phyloP scores from a whole-genome alignment of 2,797 vertebrate genomes.

The Nannoperca australis region DNA sequence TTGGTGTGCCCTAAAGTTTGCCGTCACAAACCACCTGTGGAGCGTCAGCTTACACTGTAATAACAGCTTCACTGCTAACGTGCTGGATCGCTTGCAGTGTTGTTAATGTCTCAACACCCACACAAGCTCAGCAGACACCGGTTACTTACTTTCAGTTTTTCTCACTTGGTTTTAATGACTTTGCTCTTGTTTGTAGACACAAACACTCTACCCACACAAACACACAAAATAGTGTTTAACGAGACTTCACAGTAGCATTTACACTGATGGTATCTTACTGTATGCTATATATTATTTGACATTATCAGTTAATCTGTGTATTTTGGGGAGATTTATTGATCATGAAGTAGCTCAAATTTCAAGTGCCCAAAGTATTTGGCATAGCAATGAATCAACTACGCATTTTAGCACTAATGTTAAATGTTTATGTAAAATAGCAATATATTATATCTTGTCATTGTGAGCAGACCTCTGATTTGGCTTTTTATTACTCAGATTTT shows the following conservation, averaged over 20 bases:
- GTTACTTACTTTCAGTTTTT: conserved; percentile 25
- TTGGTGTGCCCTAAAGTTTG: conserved; percentile 12
- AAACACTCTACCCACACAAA: conserved; percentile 51
- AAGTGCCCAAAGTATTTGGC: background rate
- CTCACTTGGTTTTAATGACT: conserved; percentile 42
- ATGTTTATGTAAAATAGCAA: too few species aligned
- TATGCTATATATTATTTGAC: background rate
- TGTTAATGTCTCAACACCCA: conserved; percentile 26
- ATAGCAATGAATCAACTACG: background rate
- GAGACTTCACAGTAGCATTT: conserved; percentile 9
- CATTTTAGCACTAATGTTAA: background rate
- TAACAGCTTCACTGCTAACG: conserved; percentile 34
- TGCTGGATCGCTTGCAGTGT: background rate
- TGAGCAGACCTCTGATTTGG: background rate
- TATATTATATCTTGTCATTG: background rate
- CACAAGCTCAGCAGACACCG: conserved; percentile 19
- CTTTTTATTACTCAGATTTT: background rate
- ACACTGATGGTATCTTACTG: conserved; percentile 1
- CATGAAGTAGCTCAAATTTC: background rate
- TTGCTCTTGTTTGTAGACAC: conserved; percentile 48
- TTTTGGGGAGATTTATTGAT: too few species aligned
- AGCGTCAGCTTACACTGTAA: conserved; percentile 49
- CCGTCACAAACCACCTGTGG: conserved; percentile 39
- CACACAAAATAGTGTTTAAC: conserved; percentile 3
- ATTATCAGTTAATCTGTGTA: background rate